Evolutionary conservation across 2,888 invertebrate genomes (phyloP), one percentile per base, ranked within the genome.

Genomic region (Leptinotarsa tumamoca): DNA sequence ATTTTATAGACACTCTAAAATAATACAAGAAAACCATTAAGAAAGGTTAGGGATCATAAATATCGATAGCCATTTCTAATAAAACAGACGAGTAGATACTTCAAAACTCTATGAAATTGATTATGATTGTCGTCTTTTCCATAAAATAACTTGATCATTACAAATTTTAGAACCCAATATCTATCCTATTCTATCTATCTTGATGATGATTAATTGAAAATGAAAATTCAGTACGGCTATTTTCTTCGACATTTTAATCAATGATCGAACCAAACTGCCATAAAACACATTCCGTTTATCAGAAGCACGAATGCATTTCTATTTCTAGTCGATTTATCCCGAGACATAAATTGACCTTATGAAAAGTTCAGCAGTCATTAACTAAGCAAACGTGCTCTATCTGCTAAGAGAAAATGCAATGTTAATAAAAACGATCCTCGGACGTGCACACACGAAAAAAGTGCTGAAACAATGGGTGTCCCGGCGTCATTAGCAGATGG

Each of bases 341-440:
- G 63, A 33, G 27, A 63, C 63, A 43, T 43, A 63, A 63, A 63
- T 63, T n/a, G 21, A 43, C 63, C n/a, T 58, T 43, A 13, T 43
- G n/a, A 63, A 61, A 63, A 63, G 43, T 33, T 63, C 43, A 63
- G 33, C 10, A 43, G 63, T 63, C 63, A 43, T 63, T 63, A 63
- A 63, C 33, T 33, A 43, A 63, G 63, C 63, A 63, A 68, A 54
- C 69, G 69, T 69, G 69, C 56, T 43, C 52, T 69, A 69, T 69
- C 69, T 54, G 56, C 69, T 18, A 33, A 33, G 56, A 33, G 56
- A 56, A 63, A 63, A 43, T 63, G 63, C 43, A 63, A 33, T 63
- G 63, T 63, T 63, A 63, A 63, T 63, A 63, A 63, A 63, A 63
- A 63, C 63, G 63, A 63, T 63, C 63, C n/a, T 63, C 43, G 63